Evolutionary conservation across 2,113 vertebrate genomes (phyloP), one percentile per base, ranked within the genome.

Genomic region (Engystomops pustulosus): DNA sequence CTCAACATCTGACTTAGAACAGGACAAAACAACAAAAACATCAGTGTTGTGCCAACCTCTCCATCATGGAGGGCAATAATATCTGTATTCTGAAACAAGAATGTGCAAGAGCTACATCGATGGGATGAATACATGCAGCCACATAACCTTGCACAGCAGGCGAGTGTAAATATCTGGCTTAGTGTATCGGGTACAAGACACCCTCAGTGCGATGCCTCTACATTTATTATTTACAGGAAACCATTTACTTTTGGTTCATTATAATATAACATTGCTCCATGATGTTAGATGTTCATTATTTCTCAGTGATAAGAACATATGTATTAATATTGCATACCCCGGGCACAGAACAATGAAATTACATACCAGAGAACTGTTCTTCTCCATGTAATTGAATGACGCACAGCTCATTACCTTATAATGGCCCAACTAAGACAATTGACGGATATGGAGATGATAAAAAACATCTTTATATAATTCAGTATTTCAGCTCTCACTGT

Each of bases 211-310:
- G 36, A 44, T 18, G 25, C 18, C 62, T 49, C 6, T 25, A 17
- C 79, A 70, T 81, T 36, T 70, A 55, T 81, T 70, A 81, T 81
- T 81, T 81, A 81, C 27, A 41, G 17, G 45, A 23, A 70, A 36
- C 70, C 47, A 27, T 81, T 53, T 68, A 3, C 45, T 25, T 30
- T n/a, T 81, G 15, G 30, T 67, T 81, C 51, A 69, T 70, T 81
- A 53, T 70, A 36, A 30, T 51, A 25, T 69, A 34, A 51, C 20
- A 80, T 41, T 8, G 49, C 5, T n/a, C 14, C 44, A 25, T 60
- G 20, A 27, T 81, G 36, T n/a, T 27, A 18, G 12, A 71, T 55
- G 23, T 38, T 53, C 45, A n/a, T 79, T 79, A 44, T 65, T 79
- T 68, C 62, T 34, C 5, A 36, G n/a, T 60, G 34, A 38, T 60